Evolutionary conservation across 2,797 vertebrate species (phyloP).

Genomic region (Pseudochirops cupreus): DNA sequence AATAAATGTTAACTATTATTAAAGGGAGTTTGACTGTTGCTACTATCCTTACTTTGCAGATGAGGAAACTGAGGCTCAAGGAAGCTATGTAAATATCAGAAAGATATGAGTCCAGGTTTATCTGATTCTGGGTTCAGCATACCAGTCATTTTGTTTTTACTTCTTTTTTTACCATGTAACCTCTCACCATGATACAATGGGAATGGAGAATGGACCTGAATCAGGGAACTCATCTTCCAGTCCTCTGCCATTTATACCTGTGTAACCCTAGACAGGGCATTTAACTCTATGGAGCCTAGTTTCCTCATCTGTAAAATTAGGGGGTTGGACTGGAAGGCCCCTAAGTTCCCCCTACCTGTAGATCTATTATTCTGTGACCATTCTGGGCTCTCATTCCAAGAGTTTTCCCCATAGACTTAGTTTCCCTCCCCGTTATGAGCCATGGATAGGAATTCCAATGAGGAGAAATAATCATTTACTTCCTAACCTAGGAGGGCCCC

Average conservation of each 20-base stretch:
- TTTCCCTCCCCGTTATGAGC: not conserved
- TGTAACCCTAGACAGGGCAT: not conserved
- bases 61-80: not conserved
- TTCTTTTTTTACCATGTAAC: not conserved
- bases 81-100: not conserved
- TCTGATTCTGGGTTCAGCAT: not conserved
- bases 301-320: not conserved
- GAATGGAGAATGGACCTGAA: not conserved
- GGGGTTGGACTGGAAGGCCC: not conserved
- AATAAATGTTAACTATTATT: not conserved
- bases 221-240: not conserved
- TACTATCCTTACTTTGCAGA: not conserved
- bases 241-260: not conserved
- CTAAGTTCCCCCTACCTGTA: not conserved
- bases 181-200: not conserved
- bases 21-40: not conserved
- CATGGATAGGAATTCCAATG: not conserved
- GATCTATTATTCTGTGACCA: not conserved
- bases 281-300: not conserved
- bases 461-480: conserved; percentile 48
- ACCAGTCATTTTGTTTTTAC: not conserved
- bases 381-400: not conserved
- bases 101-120: not conserved
- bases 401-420: not conserved
- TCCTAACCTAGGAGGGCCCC: conserved; percentile 40